Conservation (phyloP, 2,888 invertebrate species). For the Eilema depressum region DNA sequence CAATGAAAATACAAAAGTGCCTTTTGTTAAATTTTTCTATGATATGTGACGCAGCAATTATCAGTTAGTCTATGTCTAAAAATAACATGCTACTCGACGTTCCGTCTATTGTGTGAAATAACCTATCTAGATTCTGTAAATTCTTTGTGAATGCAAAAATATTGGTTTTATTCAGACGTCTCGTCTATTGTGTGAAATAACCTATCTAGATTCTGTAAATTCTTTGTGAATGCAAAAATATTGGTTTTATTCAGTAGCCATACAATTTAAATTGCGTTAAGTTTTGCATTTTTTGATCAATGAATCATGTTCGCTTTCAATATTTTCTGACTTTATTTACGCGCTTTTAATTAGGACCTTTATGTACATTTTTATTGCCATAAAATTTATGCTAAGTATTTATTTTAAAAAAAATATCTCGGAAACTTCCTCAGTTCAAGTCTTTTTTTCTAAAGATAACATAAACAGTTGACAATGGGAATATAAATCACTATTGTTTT, state of each 20-base stretch:
- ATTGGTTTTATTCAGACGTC: not conserved
- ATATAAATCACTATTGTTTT: slow-evolving; percentile 37
- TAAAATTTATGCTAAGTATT: not conserved
- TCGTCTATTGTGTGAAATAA: not conserved
- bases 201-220: not conserved
- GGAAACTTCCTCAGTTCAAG: not conserved
- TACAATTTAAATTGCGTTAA: not conserved
- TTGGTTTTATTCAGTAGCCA: not conserved
- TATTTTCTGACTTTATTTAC: not conserved
- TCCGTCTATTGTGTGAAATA: not conserved
- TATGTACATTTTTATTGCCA: not conserved
- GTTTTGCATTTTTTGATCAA: not conserved
- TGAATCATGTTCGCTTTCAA: not conserved
- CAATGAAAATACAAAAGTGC: not conserved
- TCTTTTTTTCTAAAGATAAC: not conserved
- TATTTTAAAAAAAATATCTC: not conserved
- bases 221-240: not conserved
- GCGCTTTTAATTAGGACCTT: not conserved
- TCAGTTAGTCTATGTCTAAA: not conserved
- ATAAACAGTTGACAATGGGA: slow-evolving; percentile 29
- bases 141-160: not conserved
- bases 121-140: not conserved
- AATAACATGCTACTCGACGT: not conserved
- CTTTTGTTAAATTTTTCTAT: slow-evolving; percentile 5
- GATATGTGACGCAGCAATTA: not conserved